phyloP scores from a whole-genome alignment of 2,113 vertebrate genomes.

The Mus pahari region DNA sequence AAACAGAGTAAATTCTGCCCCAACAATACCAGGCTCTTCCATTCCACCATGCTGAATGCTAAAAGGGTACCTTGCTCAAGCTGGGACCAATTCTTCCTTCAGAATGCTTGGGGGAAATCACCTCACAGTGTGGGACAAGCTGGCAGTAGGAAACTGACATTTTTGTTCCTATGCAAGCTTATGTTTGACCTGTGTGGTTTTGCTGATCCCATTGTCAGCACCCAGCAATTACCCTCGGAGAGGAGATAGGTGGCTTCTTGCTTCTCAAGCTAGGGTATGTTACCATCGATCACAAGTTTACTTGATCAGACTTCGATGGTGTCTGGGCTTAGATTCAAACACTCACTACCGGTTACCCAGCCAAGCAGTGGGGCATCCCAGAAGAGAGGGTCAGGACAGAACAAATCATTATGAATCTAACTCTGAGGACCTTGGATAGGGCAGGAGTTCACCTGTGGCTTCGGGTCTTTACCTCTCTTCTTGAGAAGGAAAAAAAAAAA shows the following conservation, averaged over 20 bases:
- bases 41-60: not conserved
- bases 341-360: not conserved
- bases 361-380: accelerated
- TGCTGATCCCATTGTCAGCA: not conserved
- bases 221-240: not conserved
- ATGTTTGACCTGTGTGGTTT: accelerated
- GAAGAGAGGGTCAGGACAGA: not conserved
- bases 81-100: not conserved
- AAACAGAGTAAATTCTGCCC: accelerated
- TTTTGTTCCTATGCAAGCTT: not conserved
- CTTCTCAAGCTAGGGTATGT: not conserved
- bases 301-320: not conserved
- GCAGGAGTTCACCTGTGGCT: accelerated
- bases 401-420: not conserved
- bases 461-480: not conserved
- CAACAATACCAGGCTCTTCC: accelerated
- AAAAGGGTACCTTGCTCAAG: not conserved
- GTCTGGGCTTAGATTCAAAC: not conserved
- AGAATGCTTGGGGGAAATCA: not conserved
- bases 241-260: not conserved
- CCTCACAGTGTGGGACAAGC: accelerated
- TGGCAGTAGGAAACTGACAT: not conserved
- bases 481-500: not conserved
- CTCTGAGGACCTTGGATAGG: not conserved
- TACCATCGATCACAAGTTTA: not conserved